Evolutionary conservation across 2,113 vertebrate species (phyloP).

Genomic region (Sclerurus mexicanus): DNA sequence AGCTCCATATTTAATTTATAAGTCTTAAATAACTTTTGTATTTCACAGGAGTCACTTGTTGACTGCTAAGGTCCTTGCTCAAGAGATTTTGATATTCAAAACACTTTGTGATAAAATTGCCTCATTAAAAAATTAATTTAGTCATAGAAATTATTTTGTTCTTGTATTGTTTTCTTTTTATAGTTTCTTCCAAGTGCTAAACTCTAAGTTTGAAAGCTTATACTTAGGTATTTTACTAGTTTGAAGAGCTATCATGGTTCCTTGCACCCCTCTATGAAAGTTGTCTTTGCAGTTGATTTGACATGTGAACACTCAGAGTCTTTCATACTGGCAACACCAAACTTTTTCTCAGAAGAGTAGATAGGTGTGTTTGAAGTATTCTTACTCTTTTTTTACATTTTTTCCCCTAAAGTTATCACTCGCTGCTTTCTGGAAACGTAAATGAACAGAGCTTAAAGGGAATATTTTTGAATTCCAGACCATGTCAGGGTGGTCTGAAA

Average conservation of each 20-base stretch:
- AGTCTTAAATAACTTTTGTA: background rate
- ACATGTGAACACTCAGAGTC: background rate
- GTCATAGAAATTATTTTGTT: background rate
- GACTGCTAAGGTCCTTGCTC: background rate
- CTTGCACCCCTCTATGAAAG: background rate
- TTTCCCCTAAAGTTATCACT: background rate
- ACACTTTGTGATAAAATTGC: background rate
- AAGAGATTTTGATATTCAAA: background rate
- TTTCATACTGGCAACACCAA: background rate
- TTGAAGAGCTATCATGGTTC: background rate
- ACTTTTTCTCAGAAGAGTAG: background rate
- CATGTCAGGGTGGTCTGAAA: background rate
- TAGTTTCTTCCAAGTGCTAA: background rate
- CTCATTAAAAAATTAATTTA: background rate
- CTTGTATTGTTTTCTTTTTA: background rate
- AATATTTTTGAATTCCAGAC: background rate
- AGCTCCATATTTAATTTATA: slow-evolving; percentile 23
- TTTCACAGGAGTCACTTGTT: background rate
- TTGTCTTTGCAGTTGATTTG: background rate
- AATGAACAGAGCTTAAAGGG: background rate
- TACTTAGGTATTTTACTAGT: background rate
- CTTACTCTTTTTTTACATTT: no score
- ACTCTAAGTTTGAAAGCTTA: background rate
- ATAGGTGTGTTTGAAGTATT: background rate
- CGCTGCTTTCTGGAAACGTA: background rate